Evolutionary conservation across 2,113 vertebrate genomes (phyloP), one percentile per base, ranked within the genome.

Genomic region (Carassius gibelio): DNA sequence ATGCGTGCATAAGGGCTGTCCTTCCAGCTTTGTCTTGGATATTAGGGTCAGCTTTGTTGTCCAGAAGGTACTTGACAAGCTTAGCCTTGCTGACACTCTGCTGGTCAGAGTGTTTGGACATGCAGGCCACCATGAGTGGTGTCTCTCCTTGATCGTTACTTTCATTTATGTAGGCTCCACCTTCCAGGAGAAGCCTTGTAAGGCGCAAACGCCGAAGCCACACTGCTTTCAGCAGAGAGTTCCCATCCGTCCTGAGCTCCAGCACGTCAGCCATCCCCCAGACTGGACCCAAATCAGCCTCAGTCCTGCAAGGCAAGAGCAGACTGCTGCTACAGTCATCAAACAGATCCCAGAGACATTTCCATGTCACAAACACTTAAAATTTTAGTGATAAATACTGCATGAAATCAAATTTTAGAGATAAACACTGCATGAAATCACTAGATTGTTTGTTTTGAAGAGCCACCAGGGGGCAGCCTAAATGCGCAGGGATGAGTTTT

Each of bases 21-120:
- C 93, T 95, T 30, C 97, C 97, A 0, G 94, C 92, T 85, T 96
- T 97, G 91, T 98, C 96, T 91, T 98, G 97, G 87, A 98, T 98
- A 85, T 98, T 98, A 50, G 97, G 97, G 87, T 98, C 97, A 0
- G 96, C 96, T 55, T 95, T 93, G 88, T 96, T 96, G 89, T 97
- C 96, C 90, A 98, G 91, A 76, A 97, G 88, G 85, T 96, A 98
- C 88, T 96, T 97, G 34, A 98, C 95, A 88, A 98, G 94, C 91
- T 94, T 96, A 48, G 94, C 90, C 89, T 96, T 97, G 93, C 92
- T 94, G 5, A 93, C 95, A 62, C 97, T 97, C 83, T 98, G 97
- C 90, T 94, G 95, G 93, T 97, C 97, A 0, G 86, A 90, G 3
- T 98, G 96, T 0, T 88, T 93, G 74, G 96, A 96, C 94, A 96